phyloP scores from a whole-genome alignment of 1,140 invertebrate genomes.

The Hycleus cichorii region DNA sequence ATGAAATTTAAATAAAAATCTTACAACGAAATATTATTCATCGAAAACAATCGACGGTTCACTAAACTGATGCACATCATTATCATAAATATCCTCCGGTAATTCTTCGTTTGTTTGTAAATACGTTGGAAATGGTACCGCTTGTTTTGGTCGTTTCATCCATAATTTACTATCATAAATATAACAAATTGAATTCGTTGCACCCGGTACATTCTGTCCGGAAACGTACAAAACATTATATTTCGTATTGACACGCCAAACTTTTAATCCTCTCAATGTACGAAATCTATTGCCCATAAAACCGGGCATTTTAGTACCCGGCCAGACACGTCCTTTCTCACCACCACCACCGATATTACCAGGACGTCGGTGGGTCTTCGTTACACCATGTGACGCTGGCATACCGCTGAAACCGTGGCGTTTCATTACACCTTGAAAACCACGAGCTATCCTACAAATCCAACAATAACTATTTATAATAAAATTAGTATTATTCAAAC shows the following conservation, averaged over 20 bases:
- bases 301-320: slow-evolving; percentile 94
- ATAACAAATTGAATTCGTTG: slow-evolving; percentile 69
- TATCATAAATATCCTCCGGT: slow-evolving; percentile 63
- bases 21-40: slow-evolving; percentile 37
- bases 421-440: slow-evolving; percentile 98
- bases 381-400: slow-evolving; percentile 85
- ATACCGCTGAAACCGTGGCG: slow-evolving; percentile 93
- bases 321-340: slow-evolving; percentile 79
- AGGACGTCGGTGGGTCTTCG: slow-evolving; percentile 88
- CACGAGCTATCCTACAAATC: slow-evolving; percentile 69
- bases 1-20: too few relatives aligned
- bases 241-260: slow-evolving; percentile 87
- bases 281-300: slow-evolving; percentile 88
- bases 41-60: slow-evolving; percentile 65
- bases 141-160: slow-evolving; percentile 47
- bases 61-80: slow-evolving; percentile 62
- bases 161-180: slow-evolving; percentile 75
- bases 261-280: slow-evolving; percentile 64
- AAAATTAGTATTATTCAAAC: slow-evolving; percentile 31
- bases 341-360: slow-evolving; percentile 86
- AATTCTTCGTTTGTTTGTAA: slow-evolving; percentile 49
- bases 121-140: slow-evolving; percentile 77
- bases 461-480: slow-evolving; percentile 13
- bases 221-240: slow-evolving; percentile 87
- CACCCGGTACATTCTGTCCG: slow-evolving; percentile 75